Conservation (phyloP, 2,113 vertebrate genomes). For the Pterocles orientalis region DNA sequence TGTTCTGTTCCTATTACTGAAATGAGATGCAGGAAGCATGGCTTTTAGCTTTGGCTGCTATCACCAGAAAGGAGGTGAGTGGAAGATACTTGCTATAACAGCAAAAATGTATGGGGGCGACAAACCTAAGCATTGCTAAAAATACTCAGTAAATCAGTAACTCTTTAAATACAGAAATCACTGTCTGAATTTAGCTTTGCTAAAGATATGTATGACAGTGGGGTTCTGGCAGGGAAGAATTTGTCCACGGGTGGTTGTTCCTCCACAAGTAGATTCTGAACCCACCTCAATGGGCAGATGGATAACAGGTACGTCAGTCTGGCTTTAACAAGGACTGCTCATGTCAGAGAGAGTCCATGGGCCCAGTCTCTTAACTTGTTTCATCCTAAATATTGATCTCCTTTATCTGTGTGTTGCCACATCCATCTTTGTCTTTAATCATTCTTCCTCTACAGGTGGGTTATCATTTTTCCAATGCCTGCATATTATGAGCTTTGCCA, state of each 20-base stretch:
- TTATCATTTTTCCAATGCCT: conserved; percentile 50
- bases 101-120: neutral
- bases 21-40: neutral
- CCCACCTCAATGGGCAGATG: neutral
- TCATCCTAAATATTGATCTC: conserved; percentile 38
- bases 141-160: neutral
- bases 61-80: neutral
- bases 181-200: neutral
- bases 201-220: neutral
- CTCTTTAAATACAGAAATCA: neutral
- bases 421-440: conserved; percentile 37
- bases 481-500: conserved; percentile 37
- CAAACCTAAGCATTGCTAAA: neutral
- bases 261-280: neutral
- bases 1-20: neutral
- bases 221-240: neutral
- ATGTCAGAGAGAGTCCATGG: neutral
- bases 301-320: neutral
- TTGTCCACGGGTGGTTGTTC: neutral
- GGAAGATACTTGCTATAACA: neutral
- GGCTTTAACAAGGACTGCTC: neutral
- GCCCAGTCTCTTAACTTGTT: neutral
- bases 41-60: neutral
- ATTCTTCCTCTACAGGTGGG: conserved; percentile 49
- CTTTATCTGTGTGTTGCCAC: neutral